Conservation (phyloP, 2,797 vertebrate species). For the Sus cebifrons region DNA sequence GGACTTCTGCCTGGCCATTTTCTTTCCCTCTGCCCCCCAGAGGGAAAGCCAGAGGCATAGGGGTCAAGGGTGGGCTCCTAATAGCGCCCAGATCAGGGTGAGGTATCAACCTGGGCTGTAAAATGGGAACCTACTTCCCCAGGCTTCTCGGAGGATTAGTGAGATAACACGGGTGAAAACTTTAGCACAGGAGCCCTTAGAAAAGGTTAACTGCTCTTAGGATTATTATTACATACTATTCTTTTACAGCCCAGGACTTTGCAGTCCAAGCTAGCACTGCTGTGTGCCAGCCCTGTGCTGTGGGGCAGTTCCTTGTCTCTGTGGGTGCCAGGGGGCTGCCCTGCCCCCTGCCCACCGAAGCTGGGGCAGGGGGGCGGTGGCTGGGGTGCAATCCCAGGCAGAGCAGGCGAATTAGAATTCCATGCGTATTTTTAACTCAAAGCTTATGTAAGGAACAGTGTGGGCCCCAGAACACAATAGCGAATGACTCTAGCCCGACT, state of each 20-base stretch:
- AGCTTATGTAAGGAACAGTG: conserved; percentile 81
- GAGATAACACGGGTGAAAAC: not conserved
- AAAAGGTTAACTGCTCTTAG: not conserved
- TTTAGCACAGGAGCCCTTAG: not conserved
- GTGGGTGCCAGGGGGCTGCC: not conserved
- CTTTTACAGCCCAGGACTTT: not conserved
- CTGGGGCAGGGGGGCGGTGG: not conserved
- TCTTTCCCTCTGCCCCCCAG: not conserved
- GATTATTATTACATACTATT: not conserved
- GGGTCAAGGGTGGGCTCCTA: not conserved
- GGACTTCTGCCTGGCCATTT: not conserved
- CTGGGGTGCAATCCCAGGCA: not conserved
- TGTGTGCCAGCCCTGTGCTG: fast-evolving
- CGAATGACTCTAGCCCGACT: conserved; percentile 43
- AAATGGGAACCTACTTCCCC: not conserved
- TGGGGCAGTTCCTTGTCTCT: not conserved
- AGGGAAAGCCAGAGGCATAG: not conserved
- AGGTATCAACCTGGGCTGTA: not conserved
- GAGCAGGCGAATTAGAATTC: conserved; percentile 52
- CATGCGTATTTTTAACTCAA: conserved; percentile 72
- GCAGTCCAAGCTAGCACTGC: not conserved
- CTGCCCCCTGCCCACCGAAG: not conserved
- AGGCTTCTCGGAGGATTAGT: not conserved
- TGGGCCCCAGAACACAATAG: conserved; percentile 77
- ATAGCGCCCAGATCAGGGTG: not conserved